Base-by-base conservation (phyloP, 2,888 invertebrate genomes). In the Protophormia terraenovae region DNA sequence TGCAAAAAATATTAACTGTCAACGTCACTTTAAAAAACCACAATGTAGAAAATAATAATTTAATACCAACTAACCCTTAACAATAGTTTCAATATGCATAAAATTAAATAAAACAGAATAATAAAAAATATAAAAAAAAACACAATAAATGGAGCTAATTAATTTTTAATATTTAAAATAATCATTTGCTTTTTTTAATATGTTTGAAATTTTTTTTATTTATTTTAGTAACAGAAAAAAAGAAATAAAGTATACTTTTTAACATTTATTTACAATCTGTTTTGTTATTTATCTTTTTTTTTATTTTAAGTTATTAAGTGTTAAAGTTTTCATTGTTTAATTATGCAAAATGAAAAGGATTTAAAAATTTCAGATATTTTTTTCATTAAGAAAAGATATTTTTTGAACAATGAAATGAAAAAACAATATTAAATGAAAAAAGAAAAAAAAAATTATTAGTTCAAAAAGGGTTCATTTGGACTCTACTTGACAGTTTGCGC, bases 1-100 rank as follows among this genome's bases (percentile, higher is more conserved):
- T 22, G 19, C 0, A 38, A 35, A 55, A 35, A 38, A 3, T 66
- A 55, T 55, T 38, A 55, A 66, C 45, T 66, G 64, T 66, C 62
- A 35, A 76, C 66, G 66, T 80, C 67, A 67, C 55, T 35, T 76
- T 35, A 71, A 76, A 35, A 58, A 53, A n/a, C 6, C 8, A 47
- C 22, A 62, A 55, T 71, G 64, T 83, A 77, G 76, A 72, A 83
- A 83, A 69, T 82, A 76, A 82, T 82, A 64, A 83, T 71, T 77
- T 83, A 71, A 82, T 62, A 82, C 53, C 47, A 76, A 53, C 10
- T 8, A 60, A 72, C 71, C 45, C 58, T 27, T 66, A 72, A 83
- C 67, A 76, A 83, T 77, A 83, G 76, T 77, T 83, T 76, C 82
- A 76, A 66, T 76, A 83, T 83, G 27, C 64, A 55, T 71, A 77